phyloP scores from a whole-genome alignment of 1,140 invertebrate species.

The Oryctes rhinoceros region DNA sequence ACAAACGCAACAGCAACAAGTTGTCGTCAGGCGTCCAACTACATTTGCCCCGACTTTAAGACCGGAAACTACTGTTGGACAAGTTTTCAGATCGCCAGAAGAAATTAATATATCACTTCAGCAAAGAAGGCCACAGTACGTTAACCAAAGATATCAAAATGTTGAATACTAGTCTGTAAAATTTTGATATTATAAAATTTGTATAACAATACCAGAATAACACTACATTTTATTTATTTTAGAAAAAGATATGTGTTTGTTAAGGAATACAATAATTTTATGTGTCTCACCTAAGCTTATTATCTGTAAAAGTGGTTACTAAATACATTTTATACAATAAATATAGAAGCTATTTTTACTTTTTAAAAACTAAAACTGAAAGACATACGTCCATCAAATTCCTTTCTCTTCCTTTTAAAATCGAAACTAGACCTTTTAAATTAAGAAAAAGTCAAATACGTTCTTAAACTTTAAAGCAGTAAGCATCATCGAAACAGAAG shows the following conservation, averaged over 20 bases:
- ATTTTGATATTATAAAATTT: conserved; percentile 25
- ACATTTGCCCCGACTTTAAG: conserved; percentile 58
- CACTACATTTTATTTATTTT: conserved; percentile 1
- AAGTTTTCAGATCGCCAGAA: conserved; percentile 84
- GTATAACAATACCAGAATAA: not conserved
- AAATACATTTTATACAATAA: not conserved
- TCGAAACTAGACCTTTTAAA: too few species aligned
- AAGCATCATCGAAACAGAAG: too few species aligned
- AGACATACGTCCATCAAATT: too few species aligned
- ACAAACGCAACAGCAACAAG: conserved; percentile 52
- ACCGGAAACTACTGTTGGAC: conserved; percentile 61
- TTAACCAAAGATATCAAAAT: conserved; percentile 50
- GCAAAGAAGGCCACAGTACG: conserved; percentile 71
- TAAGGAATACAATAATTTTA: too few species aligned
- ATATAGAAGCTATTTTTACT: too few species aligned
- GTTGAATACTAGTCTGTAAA: conserved; percentile 32
- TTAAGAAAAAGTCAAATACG: too few species aligned
- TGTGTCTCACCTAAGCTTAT: too few species aligned
- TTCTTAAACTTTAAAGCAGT: too few species aligned
- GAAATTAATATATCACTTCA: conserved; percentile 86
- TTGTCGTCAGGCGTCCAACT: conserved; percentile 49
- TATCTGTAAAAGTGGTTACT: not conserved
- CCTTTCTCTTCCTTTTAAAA: too few species aligned
- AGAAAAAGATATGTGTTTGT: not conserved
- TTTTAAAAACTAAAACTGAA: too few species aligned